Evolutionary conservation across 2,797 vertebrate species (phyloP).

Genomic region (Enteromius thamalakanensis): DNA sequence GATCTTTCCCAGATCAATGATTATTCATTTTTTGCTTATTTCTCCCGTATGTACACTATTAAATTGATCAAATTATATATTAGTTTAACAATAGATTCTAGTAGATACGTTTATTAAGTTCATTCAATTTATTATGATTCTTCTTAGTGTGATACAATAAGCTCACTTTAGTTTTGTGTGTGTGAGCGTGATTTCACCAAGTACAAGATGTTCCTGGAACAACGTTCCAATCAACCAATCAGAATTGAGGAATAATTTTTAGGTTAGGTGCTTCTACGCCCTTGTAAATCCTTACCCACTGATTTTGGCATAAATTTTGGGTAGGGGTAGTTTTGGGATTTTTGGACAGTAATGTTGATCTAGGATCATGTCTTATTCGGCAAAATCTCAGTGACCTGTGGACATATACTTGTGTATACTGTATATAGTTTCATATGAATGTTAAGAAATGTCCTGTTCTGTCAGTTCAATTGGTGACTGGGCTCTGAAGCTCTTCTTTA

Average conservation of each 20-base stretch:
- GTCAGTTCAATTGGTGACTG: constrained; percentile 12
- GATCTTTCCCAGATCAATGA: constrained; percentile 11
- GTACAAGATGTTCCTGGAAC: too few species aligned
- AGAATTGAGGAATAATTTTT: too few species aligned
- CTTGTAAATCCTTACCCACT: too few species aligned
- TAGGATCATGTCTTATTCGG: too few species aligned
- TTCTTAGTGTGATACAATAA: constrained; percentile 24
- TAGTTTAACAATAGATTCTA: background rate
- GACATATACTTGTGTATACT: constrained; percentile 6
- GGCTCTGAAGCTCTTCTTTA: constrained; percentile 37
- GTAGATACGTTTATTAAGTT: background rate
- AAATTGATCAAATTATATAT: background rate
- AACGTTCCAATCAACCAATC: too few species aligned
- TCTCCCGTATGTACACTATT: background rate
- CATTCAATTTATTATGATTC: constrained; percentile 6
- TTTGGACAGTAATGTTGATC: too few species aligned
- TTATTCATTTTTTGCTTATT: background rate
- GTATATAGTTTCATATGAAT: constrained; percentile 13
- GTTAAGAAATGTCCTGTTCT: constrained; percentile 21
- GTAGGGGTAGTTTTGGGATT: too few species aligned
- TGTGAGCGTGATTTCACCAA: background rate
- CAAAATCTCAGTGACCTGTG: too few species aligned
- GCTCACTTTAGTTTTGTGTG: background rate
- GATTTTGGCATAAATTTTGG: too few species aligned
- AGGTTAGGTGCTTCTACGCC: too few species aligned